Conservation (phyloP, 2,797 vertebrate genomes). For the Phoeniculus purpureus region DNA sequence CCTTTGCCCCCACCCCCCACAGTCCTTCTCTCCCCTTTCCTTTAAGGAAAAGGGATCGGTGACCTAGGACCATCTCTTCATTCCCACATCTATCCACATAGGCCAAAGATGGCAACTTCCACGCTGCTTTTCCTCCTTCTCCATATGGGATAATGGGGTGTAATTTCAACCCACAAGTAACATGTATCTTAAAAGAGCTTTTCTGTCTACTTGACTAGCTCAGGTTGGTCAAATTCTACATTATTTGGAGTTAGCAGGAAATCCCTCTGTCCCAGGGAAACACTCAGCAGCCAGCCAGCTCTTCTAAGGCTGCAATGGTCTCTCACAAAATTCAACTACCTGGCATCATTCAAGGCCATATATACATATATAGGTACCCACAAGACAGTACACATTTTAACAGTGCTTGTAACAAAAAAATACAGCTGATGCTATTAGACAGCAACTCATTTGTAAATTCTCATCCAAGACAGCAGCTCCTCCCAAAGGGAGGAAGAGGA, state of each 20-base stretch:
- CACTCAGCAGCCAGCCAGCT: constrained; percentile 23
- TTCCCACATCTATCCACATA: constrained; percentile 50
- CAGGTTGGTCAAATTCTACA: constrained; percentile 14
- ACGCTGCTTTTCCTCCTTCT: constrained; percentile 42
- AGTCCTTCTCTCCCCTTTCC: constrained; percentile 14
- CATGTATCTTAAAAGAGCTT: neutral
- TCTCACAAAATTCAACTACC: constrained; percentile 29
- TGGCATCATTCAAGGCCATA: constrained; percentile 21
- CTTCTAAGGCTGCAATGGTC: neutral
- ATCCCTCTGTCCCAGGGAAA: neutral
- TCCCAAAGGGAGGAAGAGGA: constrained; percentile 45
- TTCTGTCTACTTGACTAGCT: constrained; percentile 10
- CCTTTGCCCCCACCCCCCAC: neutral
- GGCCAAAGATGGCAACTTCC: constrained; percentile 34
- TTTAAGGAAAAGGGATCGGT: neutral
- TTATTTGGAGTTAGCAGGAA: constrained; percentile 15
- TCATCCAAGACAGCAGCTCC: constrained; percentile 43
- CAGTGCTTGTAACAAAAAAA: constrained; percentile 6
- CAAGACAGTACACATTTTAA: constrained; percentile 35
- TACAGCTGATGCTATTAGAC: constrained; percentile 52
- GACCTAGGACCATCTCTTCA: constrained; percentile 46
- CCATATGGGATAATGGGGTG: neutral
- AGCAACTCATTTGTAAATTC: constrained; percentile 53
- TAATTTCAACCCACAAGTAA: constrained; percentile 9
- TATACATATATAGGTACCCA: constrained; percentile 12